Percentiles rank a stretch among this genome's conserved stretches.
phyloP scores from a whole-genome alignment of 2,888 invertebrate genomes.

The Athrips mouffetella region DNA sequence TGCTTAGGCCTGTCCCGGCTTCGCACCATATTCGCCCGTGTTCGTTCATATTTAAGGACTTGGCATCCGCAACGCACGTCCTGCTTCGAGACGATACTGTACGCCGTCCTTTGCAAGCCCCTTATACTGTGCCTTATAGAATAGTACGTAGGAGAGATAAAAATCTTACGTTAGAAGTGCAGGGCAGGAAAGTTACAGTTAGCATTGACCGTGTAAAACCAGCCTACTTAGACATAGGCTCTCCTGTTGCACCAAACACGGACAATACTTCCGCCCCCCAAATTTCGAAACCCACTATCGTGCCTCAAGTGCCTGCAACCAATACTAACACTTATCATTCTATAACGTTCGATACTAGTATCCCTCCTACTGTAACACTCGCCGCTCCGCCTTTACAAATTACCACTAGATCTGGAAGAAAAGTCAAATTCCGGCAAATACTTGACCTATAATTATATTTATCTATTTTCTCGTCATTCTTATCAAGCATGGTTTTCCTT shows the following conservation, averaged over 20 bases:
- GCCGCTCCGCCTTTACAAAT: too few species aligned
- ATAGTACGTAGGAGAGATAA: neutral
- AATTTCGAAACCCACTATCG: too few species aligned
- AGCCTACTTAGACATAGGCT: neutral
- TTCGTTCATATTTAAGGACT: neutral
- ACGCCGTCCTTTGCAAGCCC: neutral
- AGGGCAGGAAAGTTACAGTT: neutral
- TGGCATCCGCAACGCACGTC: neutral
- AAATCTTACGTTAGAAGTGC: neutral
- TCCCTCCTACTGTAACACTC: too few species aligned
- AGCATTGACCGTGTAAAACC: neutral
- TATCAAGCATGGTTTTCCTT: too few species aligned
- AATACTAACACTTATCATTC: too few species aligned
- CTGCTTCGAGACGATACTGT: neutral
- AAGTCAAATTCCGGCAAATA: too few species aligned
- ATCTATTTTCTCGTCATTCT: too few species aligned
- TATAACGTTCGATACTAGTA: too few species aligned
- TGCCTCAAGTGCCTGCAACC: too few species aligned
- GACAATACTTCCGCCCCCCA: too few species aligned
- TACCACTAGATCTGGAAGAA: too few species aligned
- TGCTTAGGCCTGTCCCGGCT: neutral
- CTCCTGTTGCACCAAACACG: neutral
- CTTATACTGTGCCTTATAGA: neutral
- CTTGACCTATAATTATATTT: too few species aligned
- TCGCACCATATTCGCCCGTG: neutral